These are phyloP conservation scores for Drosophila trapezifrons DNA, from an alignment of 1,140 invertebrate species.

Conservation along the genomic window DNA sequence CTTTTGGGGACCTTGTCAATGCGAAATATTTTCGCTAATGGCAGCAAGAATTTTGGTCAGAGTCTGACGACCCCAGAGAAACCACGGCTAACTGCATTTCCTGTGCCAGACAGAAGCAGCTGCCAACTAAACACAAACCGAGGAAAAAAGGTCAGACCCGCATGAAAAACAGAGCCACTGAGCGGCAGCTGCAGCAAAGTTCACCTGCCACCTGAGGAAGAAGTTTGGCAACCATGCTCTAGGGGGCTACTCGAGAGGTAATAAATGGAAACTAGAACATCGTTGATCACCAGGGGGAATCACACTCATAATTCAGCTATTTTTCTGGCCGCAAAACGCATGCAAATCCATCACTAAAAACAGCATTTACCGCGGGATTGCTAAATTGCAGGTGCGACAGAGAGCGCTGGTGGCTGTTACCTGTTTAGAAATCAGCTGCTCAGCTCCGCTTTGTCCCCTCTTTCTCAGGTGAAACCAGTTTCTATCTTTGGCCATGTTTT, in stretches of 20 bases:
- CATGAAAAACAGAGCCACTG: constrained; percentile 25
- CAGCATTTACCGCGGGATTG: constrained; percentile 31
- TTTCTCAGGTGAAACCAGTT: constrained; percentile 54
- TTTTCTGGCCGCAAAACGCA: constrained; percentile 28
- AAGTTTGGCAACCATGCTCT: constrained; percentile 31
- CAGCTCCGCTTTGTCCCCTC: constrained; percentile 42
- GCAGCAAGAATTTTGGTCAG: constrained; percentile 21
- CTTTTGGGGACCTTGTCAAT: constrained; percentile 48
- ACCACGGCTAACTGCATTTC: constrained; percentile 48
- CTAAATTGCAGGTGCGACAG: constrained; percentile 21
- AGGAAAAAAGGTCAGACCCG: constrained; percentile 46
- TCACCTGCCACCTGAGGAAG: constrained; percentile 35
- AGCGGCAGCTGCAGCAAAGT: constrained; percentile 37
- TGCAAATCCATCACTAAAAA: constrained; percentile 45
- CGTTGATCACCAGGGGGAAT: constrained; percentile 19
- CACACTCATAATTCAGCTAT: constrained; percentile 42
- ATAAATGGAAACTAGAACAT: constrained; percentile 43
- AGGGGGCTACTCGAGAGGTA: not conserved
- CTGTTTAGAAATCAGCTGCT: constrained; percentile 62
- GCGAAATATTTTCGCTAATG: constrained; percentile 51
- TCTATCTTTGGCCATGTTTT: constrained; percentile 65
- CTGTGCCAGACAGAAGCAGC: constrained; percentile 42
- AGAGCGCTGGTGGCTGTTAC: constrained; percentile 36
- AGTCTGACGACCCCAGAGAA: constrained; percentile 48
- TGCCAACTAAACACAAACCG: constrained; percentile 34